These are phyloP conservation scores for Protodeltote pygarga DNA, from an alignment of 2,888 invertebrate genomes.

Conservation along the genomic window DNA sequence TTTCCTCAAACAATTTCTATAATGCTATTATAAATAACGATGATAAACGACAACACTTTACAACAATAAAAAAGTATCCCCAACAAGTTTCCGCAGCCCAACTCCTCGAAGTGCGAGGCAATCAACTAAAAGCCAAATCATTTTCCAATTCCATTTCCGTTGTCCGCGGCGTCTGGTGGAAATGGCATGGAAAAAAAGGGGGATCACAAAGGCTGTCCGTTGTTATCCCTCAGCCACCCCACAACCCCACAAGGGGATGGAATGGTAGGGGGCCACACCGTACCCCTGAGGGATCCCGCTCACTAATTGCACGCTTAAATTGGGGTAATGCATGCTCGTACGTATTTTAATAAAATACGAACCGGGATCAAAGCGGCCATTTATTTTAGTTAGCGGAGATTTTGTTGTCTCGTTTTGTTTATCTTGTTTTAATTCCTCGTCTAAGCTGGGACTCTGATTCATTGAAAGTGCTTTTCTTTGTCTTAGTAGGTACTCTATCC, in stretches of 20 bases:
- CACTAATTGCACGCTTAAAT: conserved; percentile 84
- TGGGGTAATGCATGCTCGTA: conserved; percentile 82
- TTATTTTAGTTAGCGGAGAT: conserved; percentile 79
- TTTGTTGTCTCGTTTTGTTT: conserved; percentile 60
- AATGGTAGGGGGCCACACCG: conserved; percentile 54
- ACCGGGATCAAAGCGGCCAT: conserved; percentile 75
- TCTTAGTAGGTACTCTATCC: background rate
- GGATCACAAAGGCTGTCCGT: conserved; percentile 74
- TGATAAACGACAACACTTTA: conserved; percentile 26
- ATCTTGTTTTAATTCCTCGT: conserved; percentile 22
- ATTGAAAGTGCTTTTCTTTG: too few relatives aligned
- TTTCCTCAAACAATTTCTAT: too few relatives aligned
- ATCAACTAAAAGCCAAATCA: conserved; percentile 85
- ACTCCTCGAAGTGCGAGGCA: conserved; percentile 54
- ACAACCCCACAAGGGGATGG: conserved; percentile 46
- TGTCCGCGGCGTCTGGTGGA: conserved; percentile 67
- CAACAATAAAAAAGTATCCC: conserved; percentile 21
- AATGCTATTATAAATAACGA: conserved; percentile 10
- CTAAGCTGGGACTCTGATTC: too few relatives aligned
- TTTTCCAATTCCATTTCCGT: conserved; percentile 84
- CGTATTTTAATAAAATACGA: conserved; percentile 83
- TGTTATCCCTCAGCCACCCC: conserved; percentile 52
- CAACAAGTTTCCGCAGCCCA: conserved; percentile 4
- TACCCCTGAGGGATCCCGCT: conserved; percentile 61
- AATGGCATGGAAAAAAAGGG: conserved; percentile 72